phyloP scores from a whole-genome alignment of 2,888 invertebrate species.

The Aphodius sticticus region DNA sequence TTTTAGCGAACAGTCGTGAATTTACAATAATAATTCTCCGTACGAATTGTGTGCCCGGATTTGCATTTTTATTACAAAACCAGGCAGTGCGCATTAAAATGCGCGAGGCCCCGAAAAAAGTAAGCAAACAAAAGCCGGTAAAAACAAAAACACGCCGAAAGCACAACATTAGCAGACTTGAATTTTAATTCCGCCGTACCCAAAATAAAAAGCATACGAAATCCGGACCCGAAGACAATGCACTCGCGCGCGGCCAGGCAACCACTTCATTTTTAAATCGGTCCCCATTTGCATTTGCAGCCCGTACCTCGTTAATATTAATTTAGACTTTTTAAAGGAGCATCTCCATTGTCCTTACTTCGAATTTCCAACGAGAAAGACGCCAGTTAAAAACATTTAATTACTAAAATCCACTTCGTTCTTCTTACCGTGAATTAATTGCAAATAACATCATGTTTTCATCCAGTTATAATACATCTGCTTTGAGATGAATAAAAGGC shows the following conservation, averaged over 20 bases:
- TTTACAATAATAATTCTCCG: constrained; percentile 21
- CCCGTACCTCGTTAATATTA: constrained; percentile 37
- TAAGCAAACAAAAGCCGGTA: constrained; percentile 51
- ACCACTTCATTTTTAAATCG: constrained; percentile 39
- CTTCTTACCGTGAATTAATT: not conserved
- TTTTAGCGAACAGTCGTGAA: not conserved
- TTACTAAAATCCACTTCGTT: constrained; percentile 12
- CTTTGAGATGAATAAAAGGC: constrained; percentile 8
- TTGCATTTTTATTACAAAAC: constrained; percentile 42
- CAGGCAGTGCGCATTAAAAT: constrained; percentile 50
- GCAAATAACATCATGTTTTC: too few species aligned
- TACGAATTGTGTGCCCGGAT: constrained; percentile 30
- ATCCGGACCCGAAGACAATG: constrained; percentile 35
- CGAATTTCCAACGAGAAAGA: constrained; percentile 29
- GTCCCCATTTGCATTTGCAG: constrained; percentile 36
- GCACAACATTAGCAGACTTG: constrained; percentile 55
- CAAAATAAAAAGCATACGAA: constrained; percentile 43
- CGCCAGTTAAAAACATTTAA: constrained; percentile 28
- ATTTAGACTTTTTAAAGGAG: constrained; percentile 34
- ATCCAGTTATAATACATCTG: not conserved
- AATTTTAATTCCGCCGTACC: constrained; percentile 52
- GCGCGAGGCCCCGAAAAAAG: constrained; percentile 45
- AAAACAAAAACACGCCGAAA: constrained; percentile 49
- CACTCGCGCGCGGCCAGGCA: constrained; percentile 13
- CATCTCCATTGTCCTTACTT: constrained; percentile 35